These are phyloP conservation scores for Thaleichthys pacificus DNA, from an alignment of 2,797 vertebrate genomes.

Conservation along the genomic window DNA sequence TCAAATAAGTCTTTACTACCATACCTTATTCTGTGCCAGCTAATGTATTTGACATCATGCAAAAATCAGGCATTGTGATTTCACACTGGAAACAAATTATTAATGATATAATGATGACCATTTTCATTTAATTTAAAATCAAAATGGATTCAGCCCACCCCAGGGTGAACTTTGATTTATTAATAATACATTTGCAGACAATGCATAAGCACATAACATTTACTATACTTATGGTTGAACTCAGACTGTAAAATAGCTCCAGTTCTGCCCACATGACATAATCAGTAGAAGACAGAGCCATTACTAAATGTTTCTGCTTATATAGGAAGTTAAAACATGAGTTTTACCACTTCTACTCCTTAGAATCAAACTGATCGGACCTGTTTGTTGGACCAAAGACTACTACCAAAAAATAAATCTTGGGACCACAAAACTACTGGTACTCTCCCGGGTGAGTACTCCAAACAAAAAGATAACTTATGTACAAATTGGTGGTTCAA, in stretches of 20 bases:
- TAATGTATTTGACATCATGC: too few relatives aligned
- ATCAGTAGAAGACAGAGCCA: constrained; percentile 20
- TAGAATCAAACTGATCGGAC: background rate
- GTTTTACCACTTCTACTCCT: background rate
- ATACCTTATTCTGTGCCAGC: too few relatives aligned
- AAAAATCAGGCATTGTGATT: too few relatives aligned
- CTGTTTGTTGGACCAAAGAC: background rate
- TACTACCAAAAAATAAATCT: constrained; percentile 13
- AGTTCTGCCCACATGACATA: constrained; percentile 25
- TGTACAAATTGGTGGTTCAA: constrained; percentile 42
- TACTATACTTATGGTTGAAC: background rate
- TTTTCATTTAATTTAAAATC: too few relatives aligned
- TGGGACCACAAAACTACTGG: constrained; percentile 16
- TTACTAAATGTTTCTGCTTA: constrained; percentile 30
- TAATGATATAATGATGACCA: too few relatives aligned
- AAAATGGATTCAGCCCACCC: too few relatives aligned
- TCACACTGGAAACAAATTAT: too few relatives aligned
- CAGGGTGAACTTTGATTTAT: too few relatives aligned
- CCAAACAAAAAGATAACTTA: constrained; percentile 39
- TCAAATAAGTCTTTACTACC: too few relatives aligned
- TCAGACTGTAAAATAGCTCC: constrained; percentile 18
- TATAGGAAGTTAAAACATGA: constrained; percentile 1
- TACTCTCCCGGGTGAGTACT: constrained; percentile 7
- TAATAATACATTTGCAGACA: too few relatives aligned
- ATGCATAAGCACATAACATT: too few relatives aligned